Percentiles rank a stretch among this genome's conserved stretches.
Conservation (phyloP, 2,797 vertebrate species). For the Falco berigora region DNA sequence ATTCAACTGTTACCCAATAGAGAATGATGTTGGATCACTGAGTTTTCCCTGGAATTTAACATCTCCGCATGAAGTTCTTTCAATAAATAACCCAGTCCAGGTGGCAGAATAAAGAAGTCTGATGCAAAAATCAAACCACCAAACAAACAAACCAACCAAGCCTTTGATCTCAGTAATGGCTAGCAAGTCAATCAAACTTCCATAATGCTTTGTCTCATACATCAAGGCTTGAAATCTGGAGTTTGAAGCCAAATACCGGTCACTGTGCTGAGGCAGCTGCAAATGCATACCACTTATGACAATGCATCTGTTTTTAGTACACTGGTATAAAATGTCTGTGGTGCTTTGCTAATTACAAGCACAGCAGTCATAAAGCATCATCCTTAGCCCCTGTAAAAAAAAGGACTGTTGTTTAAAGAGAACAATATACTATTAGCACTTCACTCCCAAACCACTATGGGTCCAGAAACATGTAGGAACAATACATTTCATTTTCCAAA, state of each 20-base stretch:
- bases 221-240: neutral
- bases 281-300: neutral
- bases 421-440: neutral
- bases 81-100: slow-evolving; percentile 34
- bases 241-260: neutral
- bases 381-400: neutral
- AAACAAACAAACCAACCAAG: neutral
- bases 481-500: neutral
- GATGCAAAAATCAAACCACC: slow-evolving; percentile 24
- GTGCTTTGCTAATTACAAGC: slow-evolving; percentile 29
- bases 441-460: neutral
- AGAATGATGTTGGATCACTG: slow-evolving; percentile 33
- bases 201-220: neutral
- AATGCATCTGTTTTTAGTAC: neutral
- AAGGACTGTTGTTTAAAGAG: neutral
- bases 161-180: slow-evolving; percentile 47
- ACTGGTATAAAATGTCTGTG: neutral
- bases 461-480: neutral
- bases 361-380: neutral
- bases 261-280: slow-evolving; percentile 7
- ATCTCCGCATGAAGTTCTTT: slow-evolving; percentile 37
- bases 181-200: slow-evolving; percentile 34
- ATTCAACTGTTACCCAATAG: slow-evolving; percentile 29
- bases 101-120: slow-evolving; percentile 25
- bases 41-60: slow-evolving; percentile 47